A percentile compares a stretch with the other conserved stretches of the same genome.
Evolutionary conservation across 2,888 invertebrate genomes (phyloP).

Genomic region (Myopa tessellatipennis): DNA sequence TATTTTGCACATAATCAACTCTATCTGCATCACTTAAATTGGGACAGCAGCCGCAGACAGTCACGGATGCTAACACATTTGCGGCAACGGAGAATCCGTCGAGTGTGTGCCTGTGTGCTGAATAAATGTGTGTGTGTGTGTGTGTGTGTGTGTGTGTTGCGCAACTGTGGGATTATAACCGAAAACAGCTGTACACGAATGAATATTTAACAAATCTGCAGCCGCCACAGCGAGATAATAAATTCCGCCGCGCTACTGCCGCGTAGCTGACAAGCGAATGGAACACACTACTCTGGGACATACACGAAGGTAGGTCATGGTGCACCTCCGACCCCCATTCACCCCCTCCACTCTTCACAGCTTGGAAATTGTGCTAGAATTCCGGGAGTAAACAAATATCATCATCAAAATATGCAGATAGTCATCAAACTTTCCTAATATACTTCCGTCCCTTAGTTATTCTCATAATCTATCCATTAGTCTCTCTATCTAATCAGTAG

Average conservation of each 20-base stretch:
- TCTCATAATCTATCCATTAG: no score
- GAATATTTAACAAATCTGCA: slow-evolving; percentile 3
- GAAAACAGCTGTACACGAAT: neutral
- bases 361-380: no score
- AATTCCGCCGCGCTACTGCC: neutral
- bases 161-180: neutral
- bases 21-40: slow-evolving; percentile 1
- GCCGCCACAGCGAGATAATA: slow-evolving; percentile 8
- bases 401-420: no score
- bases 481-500: no score
- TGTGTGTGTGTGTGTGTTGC: neutral
- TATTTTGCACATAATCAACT: neutral
- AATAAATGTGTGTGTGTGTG: neutral
- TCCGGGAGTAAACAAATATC: no score
- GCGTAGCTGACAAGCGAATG: slow-evolving; percentile 3
- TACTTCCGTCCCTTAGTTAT: no score
- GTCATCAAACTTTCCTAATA: no score
- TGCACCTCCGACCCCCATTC: no score
- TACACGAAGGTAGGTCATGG: no score
- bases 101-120: no score
- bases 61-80: neutral
- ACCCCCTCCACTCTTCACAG: no score
- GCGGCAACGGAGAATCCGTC: neutral
- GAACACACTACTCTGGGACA: neutral
- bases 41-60: neutral